Base-by-base conservation (phyloP, 1,140 invertebrate genomes). In the Leucophenga varia region DNA sequence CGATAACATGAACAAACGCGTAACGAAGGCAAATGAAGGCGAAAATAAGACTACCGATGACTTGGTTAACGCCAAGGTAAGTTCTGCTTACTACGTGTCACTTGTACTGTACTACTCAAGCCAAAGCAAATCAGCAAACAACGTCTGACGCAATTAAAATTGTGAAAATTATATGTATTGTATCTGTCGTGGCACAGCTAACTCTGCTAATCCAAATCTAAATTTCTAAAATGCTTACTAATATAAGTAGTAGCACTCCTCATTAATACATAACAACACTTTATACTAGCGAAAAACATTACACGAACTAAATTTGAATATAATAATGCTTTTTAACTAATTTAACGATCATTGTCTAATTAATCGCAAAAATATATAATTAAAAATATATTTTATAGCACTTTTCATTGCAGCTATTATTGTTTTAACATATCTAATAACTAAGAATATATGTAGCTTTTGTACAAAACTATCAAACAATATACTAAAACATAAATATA, bases 11-110 rank as follows among this genome's bases (percentile, higher is more conserved):
- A 81, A 85, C 61, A 79, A 79, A 47, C 84, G 84, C 61, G 75
- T 91, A 17, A 80, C 79, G 43, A 74, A 78, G 22, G 85, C 87
- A 21, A 82, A 84, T 35, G 81, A 85, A 35, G 82, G 83, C 16
- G 90, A 91, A 36, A 88, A 90, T 64, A 93, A 91, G 68, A 88
- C 83, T 3, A 83, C 85, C 14, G 87, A 89, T 57, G 87, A 93
- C 78, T 78, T 93, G 49, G 83, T 85, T 21, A 82, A 84, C 42
- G 89, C 88, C 72, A 86, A 88, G 64, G 81, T 82, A 79, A 80
- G 81, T 35, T 49, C 22, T 6, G n/a, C n/a, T n/a, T n/a, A 25
- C 22, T 41, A 46, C 55, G 47, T n/a, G n/a, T n/a, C n/a, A n/a
- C n/a, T n/a, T n/a, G n/a, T n/a, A n/a, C n/a, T n/a, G n/a, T n/a